A percentile compares a stretch with the other conserved stretches of the same genome.
phyloP scores from a whole-genome alignment of 2,888 invertebrate genomes.

The Sphaerophoria rueppellii region DNA sequence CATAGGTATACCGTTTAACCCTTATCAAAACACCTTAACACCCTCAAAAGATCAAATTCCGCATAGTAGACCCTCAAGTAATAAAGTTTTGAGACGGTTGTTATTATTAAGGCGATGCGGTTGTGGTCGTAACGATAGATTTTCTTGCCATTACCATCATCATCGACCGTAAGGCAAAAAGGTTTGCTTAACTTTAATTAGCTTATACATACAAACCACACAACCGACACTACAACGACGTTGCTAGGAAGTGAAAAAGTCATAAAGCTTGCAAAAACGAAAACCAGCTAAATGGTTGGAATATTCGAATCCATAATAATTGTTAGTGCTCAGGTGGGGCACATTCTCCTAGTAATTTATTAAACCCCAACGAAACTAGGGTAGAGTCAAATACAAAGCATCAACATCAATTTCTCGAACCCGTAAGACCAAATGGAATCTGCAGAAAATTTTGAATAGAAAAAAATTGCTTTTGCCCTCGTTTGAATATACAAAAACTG shows the following conservation, averaged over 20 bases:
- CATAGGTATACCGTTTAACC: slow-evolving; percentile 61
- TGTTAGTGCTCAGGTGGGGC: slow-evolving; percentile 16
- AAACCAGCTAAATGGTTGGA: slow-evolving; percentile 20
- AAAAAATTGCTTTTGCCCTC: slow-evolving; percentile 17
- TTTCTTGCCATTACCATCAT: slow-evolving; percentile 46
- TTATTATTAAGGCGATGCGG: slow-evolving; percentile 67
- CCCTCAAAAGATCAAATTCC: slow-evolving; percentile 49
- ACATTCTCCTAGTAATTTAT: slow-evolving; percentile 43
- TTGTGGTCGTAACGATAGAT: slow-evolving; percentile 61
- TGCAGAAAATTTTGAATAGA: slow-evolving; percentile 5
- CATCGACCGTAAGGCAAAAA: slow-evolving; percentile 26
- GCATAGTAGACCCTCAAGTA: slow-evolving; percentile 43
- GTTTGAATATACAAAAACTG: slow-evolving; percentile 39
- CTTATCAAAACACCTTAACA: slow-evolving; percentile 67
- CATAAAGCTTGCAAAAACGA: slow-evolving; percentile 55
- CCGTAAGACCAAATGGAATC: neutral
- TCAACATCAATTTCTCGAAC: neutral
- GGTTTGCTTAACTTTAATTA: slow-evolving; percentile 66
- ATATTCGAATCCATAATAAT: neutral
- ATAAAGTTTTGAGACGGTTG: slow-evolving; percentile 52
- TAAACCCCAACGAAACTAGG: slow-evolving; percentile 34
- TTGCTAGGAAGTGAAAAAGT: slow-evolving; percentile 53
- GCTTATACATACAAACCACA: slow-evolving; percentile 24
- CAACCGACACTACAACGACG: too few species aligned
- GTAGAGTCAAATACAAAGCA: slow-evolving; percentile 28